Conservation (phyloP, 2,797 vertebrate genomes). For the Neomorphus geoffroyi region DNA sequence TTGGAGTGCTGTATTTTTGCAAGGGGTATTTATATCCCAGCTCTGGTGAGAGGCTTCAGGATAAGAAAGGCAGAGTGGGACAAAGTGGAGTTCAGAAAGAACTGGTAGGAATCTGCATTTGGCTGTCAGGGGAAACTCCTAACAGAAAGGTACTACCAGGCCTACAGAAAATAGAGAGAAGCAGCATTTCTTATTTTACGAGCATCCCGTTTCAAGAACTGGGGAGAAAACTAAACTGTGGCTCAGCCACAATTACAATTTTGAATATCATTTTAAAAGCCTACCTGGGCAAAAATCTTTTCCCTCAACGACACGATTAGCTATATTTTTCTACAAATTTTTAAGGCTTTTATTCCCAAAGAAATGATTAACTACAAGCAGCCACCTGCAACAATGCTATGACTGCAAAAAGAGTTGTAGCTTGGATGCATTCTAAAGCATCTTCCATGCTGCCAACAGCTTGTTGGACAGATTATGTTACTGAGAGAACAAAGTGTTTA, state of each 20-base stretch:
- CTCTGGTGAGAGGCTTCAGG: background rate
- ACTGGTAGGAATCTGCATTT: background rate
- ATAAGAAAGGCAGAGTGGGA: background rate
- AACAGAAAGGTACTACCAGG: background rate
- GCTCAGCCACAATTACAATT: background rate
- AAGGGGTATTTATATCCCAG: background rate
- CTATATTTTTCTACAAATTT: background rate
- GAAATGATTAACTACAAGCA: background rate
- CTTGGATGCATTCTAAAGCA: background rate
- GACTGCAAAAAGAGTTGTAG: background rate
- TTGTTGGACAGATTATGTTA: background rate
- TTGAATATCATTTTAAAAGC: background rate
- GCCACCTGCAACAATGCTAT: background rate
- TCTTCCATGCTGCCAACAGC: background rate
- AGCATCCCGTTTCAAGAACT: background rate
- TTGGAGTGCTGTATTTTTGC: background rate
- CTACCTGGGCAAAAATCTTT: background rate
- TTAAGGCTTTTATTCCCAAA: background rate
- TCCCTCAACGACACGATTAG: background rate
- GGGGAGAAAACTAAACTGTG: background rate
- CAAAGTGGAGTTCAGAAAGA: background rate
- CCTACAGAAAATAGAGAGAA: background rate
- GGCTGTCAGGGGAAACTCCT: background rate
- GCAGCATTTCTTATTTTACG: background rate
- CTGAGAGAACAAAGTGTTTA: constrained; percentile 20